Percentiles rank a stretch among this genome's conserved stretches.
Evolutionary conservation across 2,888 invertebrate species (phyloP).

Genomic region (Itoplectis maculator): DNA sequence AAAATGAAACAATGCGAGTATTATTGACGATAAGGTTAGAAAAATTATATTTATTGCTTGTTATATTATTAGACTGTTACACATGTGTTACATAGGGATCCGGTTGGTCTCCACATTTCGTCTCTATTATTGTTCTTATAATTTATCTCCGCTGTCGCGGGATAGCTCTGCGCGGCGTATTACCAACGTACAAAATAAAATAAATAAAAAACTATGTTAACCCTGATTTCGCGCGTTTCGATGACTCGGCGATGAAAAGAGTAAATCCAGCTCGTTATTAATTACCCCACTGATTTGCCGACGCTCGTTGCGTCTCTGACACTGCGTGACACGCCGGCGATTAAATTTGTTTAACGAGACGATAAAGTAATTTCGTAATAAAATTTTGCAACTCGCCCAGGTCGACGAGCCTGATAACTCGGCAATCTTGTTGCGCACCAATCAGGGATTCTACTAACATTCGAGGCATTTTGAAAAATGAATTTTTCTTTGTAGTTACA

Average conservation of each 20-base stretch:
- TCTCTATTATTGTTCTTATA: not conserved
- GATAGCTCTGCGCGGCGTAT: not conserved
- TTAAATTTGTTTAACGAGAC: not conserved
- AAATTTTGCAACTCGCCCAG: not conserved
- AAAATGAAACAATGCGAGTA: not conserved
- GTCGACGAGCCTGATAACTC: not conserved
- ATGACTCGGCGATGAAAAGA: not conserved
- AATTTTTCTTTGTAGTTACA: not conserved
- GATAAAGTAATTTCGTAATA: not conserved
- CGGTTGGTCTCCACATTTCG: not conserved
- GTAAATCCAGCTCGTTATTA: not conserved
- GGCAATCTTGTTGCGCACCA: not conserved
- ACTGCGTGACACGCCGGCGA: not conserved
- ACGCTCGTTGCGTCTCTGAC: not conserved
- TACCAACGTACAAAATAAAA: constrained; percentile 24
- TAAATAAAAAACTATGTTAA: constrained; percentile 16
- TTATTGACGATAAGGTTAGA: constrained; percentile 24
- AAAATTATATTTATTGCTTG: constrained; percentile 24
- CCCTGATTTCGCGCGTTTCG: constrained; percentile 5
- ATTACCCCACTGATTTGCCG: not conserved
- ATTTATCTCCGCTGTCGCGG: not conserved
- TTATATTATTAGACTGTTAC: constrained; percentile 4
- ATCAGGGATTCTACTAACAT: not conserved
- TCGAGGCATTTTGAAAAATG: not conserved
- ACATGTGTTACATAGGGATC: not conserved